Evolutionary conservation across 2,797 vertebrate genomes (phyloP).

Genomic region (Eupleurogrammus muticus): DNA sequence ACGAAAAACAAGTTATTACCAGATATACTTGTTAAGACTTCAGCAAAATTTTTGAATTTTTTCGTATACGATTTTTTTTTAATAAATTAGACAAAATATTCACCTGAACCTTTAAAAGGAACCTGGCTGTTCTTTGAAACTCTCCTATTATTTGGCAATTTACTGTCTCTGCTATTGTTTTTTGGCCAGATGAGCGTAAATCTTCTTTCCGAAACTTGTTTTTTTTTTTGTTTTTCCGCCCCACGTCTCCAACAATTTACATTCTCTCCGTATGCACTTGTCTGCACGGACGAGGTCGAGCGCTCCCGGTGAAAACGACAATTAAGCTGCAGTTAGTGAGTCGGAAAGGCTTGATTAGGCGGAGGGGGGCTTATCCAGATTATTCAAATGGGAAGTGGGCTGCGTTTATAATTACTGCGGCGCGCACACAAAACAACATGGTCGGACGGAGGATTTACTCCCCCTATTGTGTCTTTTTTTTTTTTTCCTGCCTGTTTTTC

Average conservation of each 20-base stretch:
- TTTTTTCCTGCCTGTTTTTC: neutral
- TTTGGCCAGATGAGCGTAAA: neutral
- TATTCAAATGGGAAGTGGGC: conserved; percentile 65
- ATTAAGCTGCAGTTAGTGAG: conserved; percentile 59
- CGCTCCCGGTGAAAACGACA: conserved; percentile 49
- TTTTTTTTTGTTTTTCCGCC: conserved; percentile 37
- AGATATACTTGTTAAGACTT: too few species aligned
- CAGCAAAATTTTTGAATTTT: too few species aligned
- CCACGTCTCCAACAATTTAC: conserved; percentile 25
- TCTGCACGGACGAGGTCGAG: conserved; percentile 41
- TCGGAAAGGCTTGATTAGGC: conserved; percentile 68
- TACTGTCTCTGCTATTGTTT: neutral
- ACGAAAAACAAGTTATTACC: too few species aligned
- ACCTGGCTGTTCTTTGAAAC: too few species aligned
- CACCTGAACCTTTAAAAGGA: too few species aligned
- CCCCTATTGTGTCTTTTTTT: conserved; percentile 14
- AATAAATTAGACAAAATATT: too few species aligned
- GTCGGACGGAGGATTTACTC: conserved; percentile 34
- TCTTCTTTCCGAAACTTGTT: conserved; percentile 1
- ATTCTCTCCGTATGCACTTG: conserved; percentile 37
- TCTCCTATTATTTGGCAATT: too few species aligned
- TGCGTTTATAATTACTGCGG: conserved; percentile 65
- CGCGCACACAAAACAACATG: conserved; percentile 18
- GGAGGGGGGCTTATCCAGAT: conserved; percentile 64
- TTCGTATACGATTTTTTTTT: too few species aligned